A percentile compares a stretch with the other conserved stretches of the same genome.
Conservation (phyloP, 2,113 vertebrate species). For the Nicator chloris region DNA sequence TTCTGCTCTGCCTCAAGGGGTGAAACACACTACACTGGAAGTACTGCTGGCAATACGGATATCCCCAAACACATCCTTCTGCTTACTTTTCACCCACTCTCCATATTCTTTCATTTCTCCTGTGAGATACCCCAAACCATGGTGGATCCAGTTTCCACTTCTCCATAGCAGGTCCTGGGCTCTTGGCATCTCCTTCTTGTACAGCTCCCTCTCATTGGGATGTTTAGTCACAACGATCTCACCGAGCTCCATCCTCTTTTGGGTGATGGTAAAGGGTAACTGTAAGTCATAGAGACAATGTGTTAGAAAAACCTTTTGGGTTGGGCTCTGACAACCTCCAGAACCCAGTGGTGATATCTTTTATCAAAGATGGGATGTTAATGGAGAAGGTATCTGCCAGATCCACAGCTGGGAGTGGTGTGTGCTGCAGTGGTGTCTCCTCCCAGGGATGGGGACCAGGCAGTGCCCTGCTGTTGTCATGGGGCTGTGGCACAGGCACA, state of each 20-base stretch:
- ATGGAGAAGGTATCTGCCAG: neutral
- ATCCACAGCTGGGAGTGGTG: neutral
- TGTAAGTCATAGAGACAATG: neutral
- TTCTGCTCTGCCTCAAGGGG: neutral
- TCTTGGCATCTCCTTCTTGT: neutral
- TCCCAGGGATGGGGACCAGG: neutral
- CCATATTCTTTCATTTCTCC: constrained; percentile 76
- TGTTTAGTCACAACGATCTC: constrained; percentile 33
- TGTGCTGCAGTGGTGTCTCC: neutral
- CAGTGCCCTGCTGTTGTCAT: neutral
- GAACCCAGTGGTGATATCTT: accelerated
- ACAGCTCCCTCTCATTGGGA: neutral
- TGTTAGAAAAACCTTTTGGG: neutral
- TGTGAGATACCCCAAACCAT: constrained; percentile 41
- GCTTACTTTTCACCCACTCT: constrained; percentile 78
- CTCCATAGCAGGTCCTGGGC: neutral
- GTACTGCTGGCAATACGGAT: neutral
- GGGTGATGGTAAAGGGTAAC: neutral
- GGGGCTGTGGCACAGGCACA: neutral
- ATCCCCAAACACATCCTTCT: neutral
- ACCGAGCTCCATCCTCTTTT: constrained; percentile 57
- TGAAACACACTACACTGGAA: neutral
- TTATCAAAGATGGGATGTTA: neutral
- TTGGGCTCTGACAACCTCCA: neutral
- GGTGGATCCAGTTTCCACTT: neutral